These are phyloP conservation scores for Chirona hameri DNA, from an alignment of 2,888 invertebrate species.

Conservation along the genomic window DNA sequence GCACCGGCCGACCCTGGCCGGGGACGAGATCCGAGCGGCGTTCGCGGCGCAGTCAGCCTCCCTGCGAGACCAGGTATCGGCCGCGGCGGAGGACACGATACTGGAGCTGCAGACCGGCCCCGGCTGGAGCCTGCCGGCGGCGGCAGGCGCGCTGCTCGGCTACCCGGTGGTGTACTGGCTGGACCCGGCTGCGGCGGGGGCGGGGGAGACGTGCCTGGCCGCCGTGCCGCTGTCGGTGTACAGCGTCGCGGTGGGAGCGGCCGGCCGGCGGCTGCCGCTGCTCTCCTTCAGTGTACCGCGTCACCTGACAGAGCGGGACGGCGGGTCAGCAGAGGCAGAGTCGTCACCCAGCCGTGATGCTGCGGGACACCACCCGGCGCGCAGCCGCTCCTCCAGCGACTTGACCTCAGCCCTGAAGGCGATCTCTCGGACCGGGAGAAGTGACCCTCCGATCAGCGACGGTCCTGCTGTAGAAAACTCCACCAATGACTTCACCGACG, in stretches of 20 bases:
- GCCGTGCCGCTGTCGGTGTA: slow-evolving; percentile 13
- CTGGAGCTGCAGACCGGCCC: background rate
- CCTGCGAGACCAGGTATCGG: slow-evolving; percentile 35
- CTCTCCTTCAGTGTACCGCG: slow-evolving; percentile 4
- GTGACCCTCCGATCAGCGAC: too few relatives aligned
- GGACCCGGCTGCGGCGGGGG: slow-evolving; percentile 23
- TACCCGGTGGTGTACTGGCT: slow-evolving; percentile 46
- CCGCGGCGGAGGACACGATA: slow-evolving; percentile 23
- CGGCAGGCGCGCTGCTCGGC: slow-evolving; percentile 45
- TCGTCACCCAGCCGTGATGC: too few relatives aligned
- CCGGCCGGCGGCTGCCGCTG: background rate
- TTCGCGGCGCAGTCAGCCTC: slow-evolving; percentile 4
- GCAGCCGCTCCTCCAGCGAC: too few relatives aligned
- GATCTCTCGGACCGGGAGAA: too few relatives aligned
- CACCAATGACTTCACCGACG: too few relatives aligned
- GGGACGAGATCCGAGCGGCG: background rate
- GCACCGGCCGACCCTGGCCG: background rate
- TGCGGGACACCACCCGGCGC: too few relatives aligned
- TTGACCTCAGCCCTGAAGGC: too few relatives aligned
- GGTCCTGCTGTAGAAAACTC: too few relatives aligned
- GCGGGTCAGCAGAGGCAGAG: too few relatives aligned
- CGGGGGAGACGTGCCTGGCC: slow-evolving; percentile 27
- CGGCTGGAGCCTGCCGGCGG: slow-evolving; percentile 44
- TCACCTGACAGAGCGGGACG: background rate
- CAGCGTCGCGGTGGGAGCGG: background rate